phyloP scores from a whole-genome alignment of 2,113 vertebrate species.

The Pseudolaguvia tuberculata region DNA sequence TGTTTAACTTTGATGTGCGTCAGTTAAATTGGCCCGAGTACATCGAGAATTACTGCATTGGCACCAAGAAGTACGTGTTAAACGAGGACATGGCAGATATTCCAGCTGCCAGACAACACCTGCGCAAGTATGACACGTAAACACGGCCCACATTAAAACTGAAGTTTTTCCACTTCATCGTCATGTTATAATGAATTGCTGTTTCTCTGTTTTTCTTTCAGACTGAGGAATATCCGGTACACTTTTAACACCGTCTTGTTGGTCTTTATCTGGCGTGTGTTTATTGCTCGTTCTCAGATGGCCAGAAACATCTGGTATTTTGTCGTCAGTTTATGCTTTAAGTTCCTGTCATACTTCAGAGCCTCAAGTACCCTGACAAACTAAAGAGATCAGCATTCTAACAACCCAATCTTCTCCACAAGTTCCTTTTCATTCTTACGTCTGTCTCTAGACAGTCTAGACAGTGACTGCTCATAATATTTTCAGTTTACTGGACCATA shows the following conservation, averaged over 20 bases:
- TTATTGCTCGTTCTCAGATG: conserved; percentile 91
- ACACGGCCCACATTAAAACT: too few relatives aligned
- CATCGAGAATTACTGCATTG: conserved; percentile 89
- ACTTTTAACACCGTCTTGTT: conserved; percentile 85
- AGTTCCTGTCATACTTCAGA: conserved; percentile 92
- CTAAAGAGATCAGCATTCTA: conserved; percentile 56
- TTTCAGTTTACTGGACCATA: not conserved
- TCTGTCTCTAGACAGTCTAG: not conserved
- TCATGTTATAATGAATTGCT: not conserved
- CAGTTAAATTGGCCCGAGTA: conserved; percentile 94
- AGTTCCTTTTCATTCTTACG: too few relatives aligned
- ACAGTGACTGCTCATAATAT: conserved; percentile 5
- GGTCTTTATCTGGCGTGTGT: conserved; percentile 89
- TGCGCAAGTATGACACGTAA: conserved; percentile 77
- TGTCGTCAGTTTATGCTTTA: conserved; percentile 93
- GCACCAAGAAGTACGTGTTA: conserved; percentile 90
- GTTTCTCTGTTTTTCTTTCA: conserved; percentile 49
- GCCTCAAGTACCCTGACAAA: conserved; percentile 85
- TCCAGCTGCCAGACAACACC: conserved; percentile 83
- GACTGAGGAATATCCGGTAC: conserved; percentile 88
- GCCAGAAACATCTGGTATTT: conserved; percentile 95
- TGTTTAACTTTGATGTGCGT: conserved; percentile 89
- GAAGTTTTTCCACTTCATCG: too few relatives aligned
- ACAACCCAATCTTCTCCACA: conserved; percentile 15
- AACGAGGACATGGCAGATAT: conserved; percentile 95